Percentiles rank a stretch among this genome's conserved stretches.
Conservation (phyloP, 2,797 vertebrate species). For the Pelodytes ibericus region DNA sequence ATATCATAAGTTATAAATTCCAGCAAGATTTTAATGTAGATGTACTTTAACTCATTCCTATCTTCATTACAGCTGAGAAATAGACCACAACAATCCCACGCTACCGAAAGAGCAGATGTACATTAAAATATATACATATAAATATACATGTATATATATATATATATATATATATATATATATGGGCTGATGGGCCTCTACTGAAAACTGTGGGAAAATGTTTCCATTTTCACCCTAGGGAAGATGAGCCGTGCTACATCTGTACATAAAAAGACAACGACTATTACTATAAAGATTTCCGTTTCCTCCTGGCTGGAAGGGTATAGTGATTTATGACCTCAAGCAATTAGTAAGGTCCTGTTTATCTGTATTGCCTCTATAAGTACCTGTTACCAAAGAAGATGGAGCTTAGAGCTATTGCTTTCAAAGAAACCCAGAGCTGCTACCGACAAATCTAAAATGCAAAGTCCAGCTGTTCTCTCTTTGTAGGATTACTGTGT, state of each 20-base stretch:
- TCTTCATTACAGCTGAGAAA: slow-evolving; percentile 20
- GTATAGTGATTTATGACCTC: slow-evolving; percentile 5
- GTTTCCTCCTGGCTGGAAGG: not conserved
- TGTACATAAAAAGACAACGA: not conserved
- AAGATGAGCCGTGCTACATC: slow-evolving; percentile 12
- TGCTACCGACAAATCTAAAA: too few species aligned
- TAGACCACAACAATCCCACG: slow-evolving; percentile 21
- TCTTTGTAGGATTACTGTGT: too few species aligned
- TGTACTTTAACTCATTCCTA: not conserved
- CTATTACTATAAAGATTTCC: slow-evolving; percentile 1
- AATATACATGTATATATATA: too few species aligned
- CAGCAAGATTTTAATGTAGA: not conserved
- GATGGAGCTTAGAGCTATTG: not conserved
- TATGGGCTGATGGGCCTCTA: not conserved
- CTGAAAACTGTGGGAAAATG: not conserved
- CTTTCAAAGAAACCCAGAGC: too few species aligned
- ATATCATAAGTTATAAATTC: too few species aligned
- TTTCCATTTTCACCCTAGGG: slow-evolving; percentile 4
- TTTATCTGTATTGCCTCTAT: not conserved
- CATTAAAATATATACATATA: too few species aligned
- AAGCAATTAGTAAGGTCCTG: not conserved
- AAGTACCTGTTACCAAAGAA: not conserved
- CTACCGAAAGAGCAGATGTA: too few species aligned
- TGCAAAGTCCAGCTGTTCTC: too few species aligned
- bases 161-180: too few species aligned